Evolutionary conservation across 2,797 vertebrate species (phyloP).

Genomic region (Huso huso): DNA sequence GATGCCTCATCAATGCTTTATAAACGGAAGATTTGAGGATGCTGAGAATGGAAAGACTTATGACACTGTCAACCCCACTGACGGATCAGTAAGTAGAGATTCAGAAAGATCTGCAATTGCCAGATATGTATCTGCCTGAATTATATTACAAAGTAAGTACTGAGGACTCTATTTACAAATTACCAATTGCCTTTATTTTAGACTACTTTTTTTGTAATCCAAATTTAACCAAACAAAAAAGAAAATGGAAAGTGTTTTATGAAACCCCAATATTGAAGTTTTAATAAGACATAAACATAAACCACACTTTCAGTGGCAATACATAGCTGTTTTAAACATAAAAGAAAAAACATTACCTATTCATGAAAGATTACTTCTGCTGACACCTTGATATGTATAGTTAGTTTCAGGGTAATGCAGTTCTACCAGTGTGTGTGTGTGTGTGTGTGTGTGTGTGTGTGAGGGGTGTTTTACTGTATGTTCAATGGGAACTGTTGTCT

Average conservation of each 20-base stretch:
- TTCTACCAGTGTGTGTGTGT: too few relatives aligned
- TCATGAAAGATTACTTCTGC: too few relatives aligned
- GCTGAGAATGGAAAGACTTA: slow-evolving; percentile 76
- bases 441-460: too few relatives aligned
- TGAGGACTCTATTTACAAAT: background rate
- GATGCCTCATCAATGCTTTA: slow-evolving; percentile 91
- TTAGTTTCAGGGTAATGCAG: too few relatives aligned
- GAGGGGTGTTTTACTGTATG: too few relatives aligned
- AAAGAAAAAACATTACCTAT: too few relatives aligned
- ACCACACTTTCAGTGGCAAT: too few relatives aligned
- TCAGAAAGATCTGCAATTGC: background rate
- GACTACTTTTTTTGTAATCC: background rate
- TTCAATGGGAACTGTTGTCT: too few relatives aligned
- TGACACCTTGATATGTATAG: too few relatives aligned
- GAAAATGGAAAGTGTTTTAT: background rate
- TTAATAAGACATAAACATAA: too few relatives aligned
- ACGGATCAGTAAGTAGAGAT: slow-evolving; percentile 78
- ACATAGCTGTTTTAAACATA: too few relatives aligned
- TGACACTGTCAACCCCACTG: slow-evolving; percentile 76
- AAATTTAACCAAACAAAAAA: background rate
- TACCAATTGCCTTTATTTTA: slow-evolving; percentile 8
- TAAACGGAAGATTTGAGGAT: slow-evolving; percentile 77
- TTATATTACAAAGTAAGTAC: background rate
- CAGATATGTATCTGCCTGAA: background rate
- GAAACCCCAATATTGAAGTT: too few relatives aligned